These are phyloP conservation scores for Shinisaurus crocodilurus DNA, from an alignment of 2,113 vertebrate species.

Conservation along the genomic window DNA sequence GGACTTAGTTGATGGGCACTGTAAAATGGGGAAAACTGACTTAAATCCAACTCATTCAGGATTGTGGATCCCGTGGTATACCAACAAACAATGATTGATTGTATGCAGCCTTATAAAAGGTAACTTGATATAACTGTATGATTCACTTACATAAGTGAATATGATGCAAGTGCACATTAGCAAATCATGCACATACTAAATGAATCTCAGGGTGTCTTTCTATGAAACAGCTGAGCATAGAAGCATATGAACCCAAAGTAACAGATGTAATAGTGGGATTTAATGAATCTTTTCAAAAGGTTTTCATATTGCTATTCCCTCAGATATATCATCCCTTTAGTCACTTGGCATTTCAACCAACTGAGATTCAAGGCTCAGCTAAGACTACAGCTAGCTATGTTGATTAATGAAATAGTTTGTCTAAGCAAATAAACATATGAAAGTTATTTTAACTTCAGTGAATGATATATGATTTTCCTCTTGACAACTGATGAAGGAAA, in stretches of 20 bases:
- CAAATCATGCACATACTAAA: neutral
- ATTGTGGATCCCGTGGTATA: neutral
- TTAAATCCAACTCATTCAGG: neutral
- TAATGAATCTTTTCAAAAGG: slow-evolving; percentile 20
- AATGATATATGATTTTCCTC: neutral
- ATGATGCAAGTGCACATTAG: neutral
- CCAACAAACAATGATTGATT: neutral
- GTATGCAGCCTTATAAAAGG: neutral
- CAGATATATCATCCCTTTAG: neutral
- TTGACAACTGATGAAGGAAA: neutral
- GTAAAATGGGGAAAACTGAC: neutral
- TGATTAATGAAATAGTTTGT: slow-evolving; percentile 1
- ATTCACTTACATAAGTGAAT: neutral
- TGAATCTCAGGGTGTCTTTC: neutral
- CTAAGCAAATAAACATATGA: slow-evolving; percentile 23
- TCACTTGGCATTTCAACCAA: neutral
- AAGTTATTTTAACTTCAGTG: slow-evolving; percentile 15
- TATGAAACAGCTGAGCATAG: neutral
- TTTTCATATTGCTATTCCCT: slow-evolving; percentile 41
- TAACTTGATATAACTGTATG: neutral
- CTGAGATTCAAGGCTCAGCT: slow-evolving; percentile 15
- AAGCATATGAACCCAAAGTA: neutral
- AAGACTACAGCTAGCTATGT: neutral
- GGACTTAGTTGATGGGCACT: neutral
- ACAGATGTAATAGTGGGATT: slow-evolving; percentile 13